phyloP scores from a whole-genome alignment of 2,888 invertebrate genomes.

The Temnothorax rugatulus region DNA sequence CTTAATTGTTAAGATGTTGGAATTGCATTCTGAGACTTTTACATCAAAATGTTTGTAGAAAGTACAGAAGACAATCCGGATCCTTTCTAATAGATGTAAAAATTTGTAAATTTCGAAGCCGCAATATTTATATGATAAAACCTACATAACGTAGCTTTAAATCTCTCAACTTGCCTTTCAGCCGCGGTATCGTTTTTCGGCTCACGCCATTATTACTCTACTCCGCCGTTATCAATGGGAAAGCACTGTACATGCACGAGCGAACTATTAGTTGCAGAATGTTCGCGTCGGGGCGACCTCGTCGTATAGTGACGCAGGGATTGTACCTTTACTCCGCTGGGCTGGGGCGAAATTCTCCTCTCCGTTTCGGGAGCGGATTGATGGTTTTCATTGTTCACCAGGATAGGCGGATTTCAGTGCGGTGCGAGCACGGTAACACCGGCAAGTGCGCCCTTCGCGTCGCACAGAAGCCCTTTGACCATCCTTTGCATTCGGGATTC shows the following conservation, averaged over 20 bases:
- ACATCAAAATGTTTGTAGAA: not conserved
- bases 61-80: not conserved
- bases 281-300: slow-evolving; percentile 49
- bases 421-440: slow-evolving; percentile 60
- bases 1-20: not conserved
- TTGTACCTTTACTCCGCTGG: slow-evolving; percentile 20
- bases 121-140: not conserved
- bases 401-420: slow-evolving; percentile 76
- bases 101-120: not conserved
- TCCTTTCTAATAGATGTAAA: too few relatives aligned
- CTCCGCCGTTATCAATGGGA: slow-evolving; percentile 43
- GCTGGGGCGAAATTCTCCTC: slow-evolving; percentile 63
- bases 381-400: slow-evolving; percentile 81
- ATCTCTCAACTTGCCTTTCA: not conserved
- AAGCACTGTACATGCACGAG: slow-evolving; percentile 44
- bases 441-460: slow-evolving; percentile 63
- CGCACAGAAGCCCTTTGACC: slow-evolving; percentile 69
- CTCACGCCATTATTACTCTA: slow-evolving; percentile 30
- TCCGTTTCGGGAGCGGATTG: slow-evolving; percentile 77
- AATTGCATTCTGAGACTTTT: not conserved
- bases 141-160: not conserved
- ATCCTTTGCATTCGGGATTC: slow-evolving; percentile 70
- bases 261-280: slow-evolving; percentile 55
- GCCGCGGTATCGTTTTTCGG: slow-evolving; percentile 26
- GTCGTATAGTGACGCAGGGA: slow-evolving; percentile 44